Base-by-base conservation (phyloP, 1,140 invertebrate genomes). In the Heliconius melpomene region DNA sequence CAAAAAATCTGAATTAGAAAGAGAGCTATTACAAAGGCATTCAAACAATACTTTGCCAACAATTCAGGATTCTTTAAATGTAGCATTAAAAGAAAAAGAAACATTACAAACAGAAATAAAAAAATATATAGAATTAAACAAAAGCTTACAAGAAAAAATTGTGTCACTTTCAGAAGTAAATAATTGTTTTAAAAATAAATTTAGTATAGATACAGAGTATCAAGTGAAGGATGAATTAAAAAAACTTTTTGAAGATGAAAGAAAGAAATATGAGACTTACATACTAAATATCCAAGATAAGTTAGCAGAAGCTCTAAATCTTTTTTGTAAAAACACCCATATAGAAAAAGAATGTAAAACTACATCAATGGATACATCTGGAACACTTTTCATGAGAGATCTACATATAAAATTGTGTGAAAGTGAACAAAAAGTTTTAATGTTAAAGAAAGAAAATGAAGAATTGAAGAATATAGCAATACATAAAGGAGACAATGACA, bases 371-470 rank as follows among this genome's bases (percentile, higher is more conserved):
- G 76, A 77, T 52, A 74, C 85, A 26, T 54, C 83, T 79, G 85
- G 90, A 75, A 91, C 87, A 82, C 52, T 36, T 76, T 92, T 89
- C 86, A 79, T 93, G 66, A 89, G 84, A 83, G 91, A 94, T 78
- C 85, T 92, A 57, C 89, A 93, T 84, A 85, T 79, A 50, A 94
- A 89, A 84, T 85, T 92, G 76, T 94, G 87, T 92, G 93, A 94
- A 85, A 89, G 89, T 89, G 93, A 95, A 82, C 93, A 94, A 83
- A 92, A 91, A 80, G 89, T 94, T 46, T 86, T 93, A 66, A 91
- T 91, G 89, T 82, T 94, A 54, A 92, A 91, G 84, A 94, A 94
- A 90, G 91, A 95, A 85, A 94, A 93, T 90, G 91, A 93, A 84
- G 88, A 93, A 75, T 81, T 93, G 16, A 90, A 86, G 83, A 79